Evolutionary conservation across 2,888 invertebrate genomes (phyloP).

Genomic region (Dicyrtomina minuta): DNA sequence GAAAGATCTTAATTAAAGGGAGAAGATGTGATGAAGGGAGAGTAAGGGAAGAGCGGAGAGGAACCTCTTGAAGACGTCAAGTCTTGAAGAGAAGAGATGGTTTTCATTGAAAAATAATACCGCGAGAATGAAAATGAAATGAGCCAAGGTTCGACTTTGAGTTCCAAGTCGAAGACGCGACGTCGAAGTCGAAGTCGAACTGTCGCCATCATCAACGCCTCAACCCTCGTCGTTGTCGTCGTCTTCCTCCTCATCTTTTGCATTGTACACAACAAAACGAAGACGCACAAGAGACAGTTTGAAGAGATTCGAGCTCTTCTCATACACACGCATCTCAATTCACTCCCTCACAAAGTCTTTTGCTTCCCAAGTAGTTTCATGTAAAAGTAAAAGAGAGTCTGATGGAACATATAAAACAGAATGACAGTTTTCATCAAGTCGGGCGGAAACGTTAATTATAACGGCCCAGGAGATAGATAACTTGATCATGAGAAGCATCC

Average conservation of each 20-base stretch:
- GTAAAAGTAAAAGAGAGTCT: not conserved
- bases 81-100: constrained; percentile 23
- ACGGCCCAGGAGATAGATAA: constrained; percentile 51
- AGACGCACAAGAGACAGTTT: not conserved
- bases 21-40: constrained; percentile 28
- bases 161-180: not conserved
- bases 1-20: constrained; percentile 36
- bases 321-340: too few species aligned
- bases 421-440: constrained; percentile 50
- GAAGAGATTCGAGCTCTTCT: not conserved
- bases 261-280: not conserved
- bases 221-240: too few species aligned
- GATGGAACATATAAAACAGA: constrained; percentile 32
- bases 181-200: not conserved
- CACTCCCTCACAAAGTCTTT: too few species aligned
- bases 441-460: constrained; percentile 53
- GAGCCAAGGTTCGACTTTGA: too few species aligned
- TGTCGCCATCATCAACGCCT: too few species aligned
- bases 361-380: not conserved
- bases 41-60: too few species aligned
- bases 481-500: constrained; percentile 47
- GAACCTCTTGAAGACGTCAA: too few species aligned
- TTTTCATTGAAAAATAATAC: constrained; percentile 38
- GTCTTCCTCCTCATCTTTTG: too few species aligned
- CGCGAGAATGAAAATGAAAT: constrained; percentile 27